Percentiles rank a stretch among this genome's conserved stretches.
These are phyloP conservation scores for Ophraella communa DNA, from an alignment of 2,888 invertebrate genomes.

Conservation along the genomic window DNA sequence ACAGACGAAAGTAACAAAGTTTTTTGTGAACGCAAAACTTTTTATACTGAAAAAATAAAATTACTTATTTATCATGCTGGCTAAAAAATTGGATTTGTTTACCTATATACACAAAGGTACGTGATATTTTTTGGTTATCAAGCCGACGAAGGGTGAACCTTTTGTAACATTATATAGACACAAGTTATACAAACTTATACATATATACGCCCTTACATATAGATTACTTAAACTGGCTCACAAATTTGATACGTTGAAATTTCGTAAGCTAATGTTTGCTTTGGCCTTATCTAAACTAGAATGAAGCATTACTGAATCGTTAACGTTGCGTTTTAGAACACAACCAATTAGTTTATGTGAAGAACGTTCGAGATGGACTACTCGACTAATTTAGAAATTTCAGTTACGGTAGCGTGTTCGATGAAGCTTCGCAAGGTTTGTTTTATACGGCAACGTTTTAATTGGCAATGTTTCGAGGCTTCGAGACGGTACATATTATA, in stretches of 20 bases:
- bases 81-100: no score
- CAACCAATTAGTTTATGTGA: background rate
- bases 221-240: background rate
- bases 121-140: no score
- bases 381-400: background rate
- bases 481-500: no score
- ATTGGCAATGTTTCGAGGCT: background rate
- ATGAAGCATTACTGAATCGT: background rate
- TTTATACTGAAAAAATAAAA: no score
- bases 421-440: background rate
- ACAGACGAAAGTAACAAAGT: no score
- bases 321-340: background rate
- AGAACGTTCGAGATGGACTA: background rate
- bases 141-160: no score
- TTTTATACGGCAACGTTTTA: background rate
- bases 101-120: no score
- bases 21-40: no score
- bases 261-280: conserved; percentile 2
- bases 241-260: background rate
- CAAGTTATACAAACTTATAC: background rate
- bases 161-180: no score
- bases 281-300: background rate
- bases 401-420: background rate
- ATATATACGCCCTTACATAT: background rate
- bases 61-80: no score